These are phyloP conservation scores for Epinotia bilunana DNA, from an alignment of 2,888 invertebrate species.

Conservation along the genomic window DNA sequence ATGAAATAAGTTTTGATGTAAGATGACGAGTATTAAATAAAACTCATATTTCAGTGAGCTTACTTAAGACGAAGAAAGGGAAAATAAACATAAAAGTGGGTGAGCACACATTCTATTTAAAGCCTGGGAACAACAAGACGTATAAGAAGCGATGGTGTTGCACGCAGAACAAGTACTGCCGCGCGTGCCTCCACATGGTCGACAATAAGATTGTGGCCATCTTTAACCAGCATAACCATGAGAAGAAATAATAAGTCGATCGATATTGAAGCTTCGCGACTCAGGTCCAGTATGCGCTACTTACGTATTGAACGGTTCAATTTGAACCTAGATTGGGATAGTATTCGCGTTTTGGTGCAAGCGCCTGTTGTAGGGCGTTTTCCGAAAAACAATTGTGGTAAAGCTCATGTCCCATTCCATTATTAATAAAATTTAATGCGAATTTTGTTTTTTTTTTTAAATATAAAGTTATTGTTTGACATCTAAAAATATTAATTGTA, in stretches of 20 bases:
- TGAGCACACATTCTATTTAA: constrained; percentile 66
- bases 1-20: neutral
- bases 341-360: too few species aligned
- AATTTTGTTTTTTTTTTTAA: too few species aligned
- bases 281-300: too few species aligned
- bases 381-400: too few species aligned
- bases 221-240: constrained; percentile 70
- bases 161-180: constrained; percentile 70
- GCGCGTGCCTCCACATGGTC: constrained; percentile 64
- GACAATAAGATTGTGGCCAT: constrained; percentile 69
- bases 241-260: constrained; percentile 55
- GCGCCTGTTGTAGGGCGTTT: too few species aligned
- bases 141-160: constrained; percentile 65
- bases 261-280: too few species aligned
- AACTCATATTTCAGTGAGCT: constrained; percentile 59
- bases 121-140: constrained; percentile 60
- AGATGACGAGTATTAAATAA: neutral
- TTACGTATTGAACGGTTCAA: too few species aligned
- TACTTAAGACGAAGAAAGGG: constrained; percentile 68
- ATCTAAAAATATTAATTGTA: too few species aligned
- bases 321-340: too few species aligned
- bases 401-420: too few species aligned
- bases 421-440: too few species aligned
- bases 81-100: constrained; percentile 69
- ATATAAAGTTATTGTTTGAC: too few species aligned